phyloP scores from a whole-genome alignment of 2,113 vertebrate genomes.

The Oncorhynchus kisutch region DNA sequence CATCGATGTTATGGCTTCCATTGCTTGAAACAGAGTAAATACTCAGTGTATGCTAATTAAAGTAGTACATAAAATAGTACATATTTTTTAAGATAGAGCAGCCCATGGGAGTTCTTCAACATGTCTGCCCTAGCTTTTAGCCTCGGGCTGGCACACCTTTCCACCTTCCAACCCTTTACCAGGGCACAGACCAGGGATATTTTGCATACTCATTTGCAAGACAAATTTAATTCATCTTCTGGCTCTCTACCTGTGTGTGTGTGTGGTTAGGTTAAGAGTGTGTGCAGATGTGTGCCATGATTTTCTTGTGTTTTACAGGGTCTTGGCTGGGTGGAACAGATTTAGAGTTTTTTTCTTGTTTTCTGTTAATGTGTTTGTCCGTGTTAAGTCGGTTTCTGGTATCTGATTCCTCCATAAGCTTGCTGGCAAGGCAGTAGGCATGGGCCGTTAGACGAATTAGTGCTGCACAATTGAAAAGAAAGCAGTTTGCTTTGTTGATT shows the following conservation, averaged over 20 bases:
- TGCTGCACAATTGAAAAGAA: background rate
- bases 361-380: conserved; percentile 6
- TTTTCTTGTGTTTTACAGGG: conserved; percentile 5
- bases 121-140: background rate
- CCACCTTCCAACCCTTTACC: conserved; percentile 24
- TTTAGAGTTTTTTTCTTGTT: conserved; percentile 6
- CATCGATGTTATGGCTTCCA: background rate
- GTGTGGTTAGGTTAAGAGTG: background rate
- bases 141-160: conserved; percentile 29
- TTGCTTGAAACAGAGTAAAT: no score
- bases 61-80: background rate
- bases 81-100: background rate
- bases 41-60: background rate
- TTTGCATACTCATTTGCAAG: conserved; percentile 90
- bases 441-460: background rate
- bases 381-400: background rate
- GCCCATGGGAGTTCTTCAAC: background rate
- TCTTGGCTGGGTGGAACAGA: conserved; percentile 8
- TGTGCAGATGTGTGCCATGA: background rate
- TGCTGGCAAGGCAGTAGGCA: background rate
- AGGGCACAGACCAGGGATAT: conserved; percentile 33
- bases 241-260: background rate
- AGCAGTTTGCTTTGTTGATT: background rate
- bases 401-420: background rate
- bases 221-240: conserved; percentile 72